These are phyloP conservation scores for Dryoscopus gambensis DNA, from an alignment of 2,113 vertebrate genomes.

Conservation along the genomic window DNA sequence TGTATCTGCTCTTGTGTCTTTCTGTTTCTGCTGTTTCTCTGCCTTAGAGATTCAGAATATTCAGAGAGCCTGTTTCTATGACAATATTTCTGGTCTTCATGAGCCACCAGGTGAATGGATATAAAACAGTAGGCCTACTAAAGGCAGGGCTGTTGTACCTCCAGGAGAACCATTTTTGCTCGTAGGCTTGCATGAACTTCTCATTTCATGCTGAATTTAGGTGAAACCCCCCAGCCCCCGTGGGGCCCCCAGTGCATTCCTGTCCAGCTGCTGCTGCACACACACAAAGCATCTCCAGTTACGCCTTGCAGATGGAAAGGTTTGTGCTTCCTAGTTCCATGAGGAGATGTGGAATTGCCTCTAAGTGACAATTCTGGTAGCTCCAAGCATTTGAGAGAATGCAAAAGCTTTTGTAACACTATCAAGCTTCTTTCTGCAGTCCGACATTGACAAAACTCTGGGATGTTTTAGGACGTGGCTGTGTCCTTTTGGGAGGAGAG, in stretches of 20 bases:
- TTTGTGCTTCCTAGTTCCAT: slow-evolving; percentile 60
- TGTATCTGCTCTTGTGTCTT: slow-evolving; percentile 76
- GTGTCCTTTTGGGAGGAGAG: not conserved
- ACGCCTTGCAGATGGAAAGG: slow-evolving; percentile 61
- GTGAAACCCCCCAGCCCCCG: slow-evolving; percentile 14
- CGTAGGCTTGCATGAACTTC: slow-evolving; percentile 81
- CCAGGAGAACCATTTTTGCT: slow-evolving; percentile 73
- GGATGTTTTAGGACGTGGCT: not conserved
- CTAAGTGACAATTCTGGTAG: slow-evolving; percentile 2
- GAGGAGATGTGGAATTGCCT: slow-evolving; percentile 57
- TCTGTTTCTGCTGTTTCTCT: slow-evolving; percentile 82
- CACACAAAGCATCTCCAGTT: slow-evolving; percentile 62
- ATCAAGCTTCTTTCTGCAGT: slow-evolving; percentile 60
- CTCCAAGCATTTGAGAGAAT: slow-evolving; percentile 25
- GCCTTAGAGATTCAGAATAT: slow-evolving; percentile 97
- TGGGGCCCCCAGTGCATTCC: slow-evolving; percentile 53
- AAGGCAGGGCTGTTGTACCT: slow-evolving; percentile 70
- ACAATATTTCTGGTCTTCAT: slow-evolving; percentile 97
- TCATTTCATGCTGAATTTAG: slow-evolving; percentile 75
- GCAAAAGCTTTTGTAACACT: slow-evolving; percentile 23
- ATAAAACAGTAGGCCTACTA: slow-evolving; percentile 73
- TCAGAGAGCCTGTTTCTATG: slow-evolving; percentile 99
- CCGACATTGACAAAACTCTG: slow-evolving; percentile 28
- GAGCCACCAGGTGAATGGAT: slow-evolving; percentile 95
- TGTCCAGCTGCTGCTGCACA: slow-evolving; percentile 66